phyloP scores from a whole-genome alignment of 2,113 vertebrate species.

The Dolichotis patagonum region DNA sequence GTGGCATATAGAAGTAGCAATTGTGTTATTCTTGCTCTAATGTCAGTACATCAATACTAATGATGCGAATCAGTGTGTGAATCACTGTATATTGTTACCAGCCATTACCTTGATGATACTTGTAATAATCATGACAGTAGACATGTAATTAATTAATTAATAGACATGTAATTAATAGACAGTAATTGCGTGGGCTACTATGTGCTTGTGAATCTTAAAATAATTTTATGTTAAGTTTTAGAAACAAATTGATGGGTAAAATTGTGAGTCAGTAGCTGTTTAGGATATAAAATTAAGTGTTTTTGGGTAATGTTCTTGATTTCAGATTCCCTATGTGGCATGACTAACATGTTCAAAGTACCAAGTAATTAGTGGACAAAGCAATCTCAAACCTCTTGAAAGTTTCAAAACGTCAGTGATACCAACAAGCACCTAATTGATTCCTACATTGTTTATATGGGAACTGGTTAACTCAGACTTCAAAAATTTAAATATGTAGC shows the following conservation, averaged over 20 bases:
- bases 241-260: slow-evolving; percentile 35
- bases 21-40: not conserved
- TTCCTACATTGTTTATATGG: not conserved
- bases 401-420: not conserved
- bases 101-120: not conserved
- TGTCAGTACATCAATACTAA: not conserved
- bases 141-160: too few relatives aligned
- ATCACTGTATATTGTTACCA: slow-evolving; percentile 48
- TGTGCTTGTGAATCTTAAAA: slow-evolving; percentile 40
- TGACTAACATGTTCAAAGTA: slow-evolving; percentile 24
- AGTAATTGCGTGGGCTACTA: not conserved
- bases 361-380: slow-evolving; percentile 13
- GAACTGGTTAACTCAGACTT: not conserved
- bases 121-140: not conserved
- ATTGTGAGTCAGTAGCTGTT: not conserved
- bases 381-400: not conserved
- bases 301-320: not conserved
- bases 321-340: not conserved
- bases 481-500: not conserved
- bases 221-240: slow-evolving; percentile 41
- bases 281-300: slow-evolving; percentile 10
- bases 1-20: not conserved
- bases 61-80: not conserved
- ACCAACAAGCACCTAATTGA: not conserved
- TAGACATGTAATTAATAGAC: slow-evolving; percentile 5